Evolutionary conservation across 2,888 invertebrate species (phyloP).

Genomic region (Apeira syringaria): DNA sequence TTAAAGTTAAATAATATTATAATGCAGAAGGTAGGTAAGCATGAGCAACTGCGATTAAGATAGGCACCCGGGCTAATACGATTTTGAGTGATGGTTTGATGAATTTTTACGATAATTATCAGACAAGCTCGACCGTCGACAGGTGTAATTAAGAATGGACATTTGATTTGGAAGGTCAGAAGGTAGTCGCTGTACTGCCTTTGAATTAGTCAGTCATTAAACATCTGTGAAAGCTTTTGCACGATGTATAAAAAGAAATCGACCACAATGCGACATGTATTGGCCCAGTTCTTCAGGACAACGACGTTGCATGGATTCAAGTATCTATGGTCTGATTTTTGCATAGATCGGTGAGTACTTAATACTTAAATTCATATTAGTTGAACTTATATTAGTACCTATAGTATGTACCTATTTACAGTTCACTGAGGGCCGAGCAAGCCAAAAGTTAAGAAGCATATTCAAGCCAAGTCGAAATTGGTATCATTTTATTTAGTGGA

Average conservation of each 20-base stretch:
- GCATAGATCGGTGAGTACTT: constrained; percentile 60
- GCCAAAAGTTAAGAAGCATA: too few species aligned
- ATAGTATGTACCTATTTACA: too few species aligned
- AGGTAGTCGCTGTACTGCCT: background rate
- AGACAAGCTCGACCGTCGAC: background rate
- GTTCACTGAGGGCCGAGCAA: too few species aligned
- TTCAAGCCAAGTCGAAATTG: too few species aligned
- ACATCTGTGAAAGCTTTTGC: background rate
- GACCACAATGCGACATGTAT: constrained; percentile 29
- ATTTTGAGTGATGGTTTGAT: constrained; percentile 5
- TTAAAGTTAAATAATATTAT: too few species aligned
- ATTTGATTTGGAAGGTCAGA: constrained; percentile 4
- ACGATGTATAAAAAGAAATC: constrained; percentile 14
- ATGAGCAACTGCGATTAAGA: too few species aligned
- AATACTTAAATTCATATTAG: too few species aligned
- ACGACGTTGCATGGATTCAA: constrained; percentile 75
- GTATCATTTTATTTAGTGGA: too few species aligned
- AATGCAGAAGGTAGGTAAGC: too few species aligned
- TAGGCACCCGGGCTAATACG: background rate
- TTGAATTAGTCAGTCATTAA: background rate
- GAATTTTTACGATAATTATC: constrained; percentile 5
- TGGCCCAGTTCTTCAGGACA: constrained; percentile 51
- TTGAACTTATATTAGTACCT: too few species aligned
- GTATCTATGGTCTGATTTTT: constrained; percentile 53
- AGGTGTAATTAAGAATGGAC: constrained; percentile 3